Conservation (phyloP, 2,797 vertebrate species). For the Pseudomugil gertrudae region DNA sequence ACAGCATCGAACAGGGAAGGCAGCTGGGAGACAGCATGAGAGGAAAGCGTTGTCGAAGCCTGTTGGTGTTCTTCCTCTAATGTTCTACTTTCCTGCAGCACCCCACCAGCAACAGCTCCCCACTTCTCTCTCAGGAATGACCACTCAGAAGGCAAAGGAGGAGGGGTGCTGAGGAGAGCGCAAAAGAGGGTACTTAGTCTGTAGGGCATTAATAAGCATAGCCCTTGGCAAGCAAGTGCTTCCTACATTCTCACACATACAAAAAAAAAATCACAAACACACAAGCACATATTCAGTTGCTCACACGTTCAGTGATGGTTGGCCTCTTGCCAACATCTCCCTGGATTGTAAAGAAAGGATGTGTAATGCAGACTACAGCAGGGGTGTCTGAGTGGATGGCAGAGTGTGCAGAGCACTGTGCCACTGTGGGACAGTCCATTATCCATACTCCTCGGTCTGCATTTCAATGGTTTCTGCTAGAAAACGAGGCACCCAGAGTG, state of each 20-base stretch:
- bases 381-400: conserved; percentile 67
- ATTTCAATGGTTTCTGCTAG: conserved; percentile 71
- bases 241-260: conserved; percentile 72
- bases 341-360: conserved; percentile 75
- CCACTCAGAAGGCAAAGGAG: conserved; percentile 58
- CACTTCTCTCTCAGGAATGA: conserved; percentile 51
- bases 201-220: conserved; percentile 80
- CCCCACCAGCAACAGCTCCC: conserved; percentile 29
- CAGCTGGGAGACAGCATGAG: conserved; percentile 68
- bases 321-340: conserved; percentile 67
- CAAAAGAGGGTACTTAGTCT: conserved; percentile 72
- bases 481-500: conserved; percentile 41
- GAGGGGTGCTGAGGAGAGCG: conserved; percentile 57
- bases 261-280: conserved; percentile 52
- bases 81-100: conserved; percentile 51
- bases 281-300: conserved; percentile 45
- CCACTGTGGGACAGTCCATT: conserved; percentile 78
- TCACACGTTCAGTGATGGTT: conserved; percentile 64
- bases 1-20: conserved; percentile 65
- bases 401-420: conserved; percentile 62
- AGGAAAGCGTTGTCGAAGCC: conserved; percentile 47
- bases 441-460: conserved; percentile 70
- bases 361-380: conserved; percentile 70
- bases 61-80: conserved; percentile 60
- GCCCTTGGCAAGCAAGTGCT: conserved; percentile 69